Base-by-base conservation (phyloP, 2,113 vertebrate species). In the Elgaria multicarinata region DNA sequence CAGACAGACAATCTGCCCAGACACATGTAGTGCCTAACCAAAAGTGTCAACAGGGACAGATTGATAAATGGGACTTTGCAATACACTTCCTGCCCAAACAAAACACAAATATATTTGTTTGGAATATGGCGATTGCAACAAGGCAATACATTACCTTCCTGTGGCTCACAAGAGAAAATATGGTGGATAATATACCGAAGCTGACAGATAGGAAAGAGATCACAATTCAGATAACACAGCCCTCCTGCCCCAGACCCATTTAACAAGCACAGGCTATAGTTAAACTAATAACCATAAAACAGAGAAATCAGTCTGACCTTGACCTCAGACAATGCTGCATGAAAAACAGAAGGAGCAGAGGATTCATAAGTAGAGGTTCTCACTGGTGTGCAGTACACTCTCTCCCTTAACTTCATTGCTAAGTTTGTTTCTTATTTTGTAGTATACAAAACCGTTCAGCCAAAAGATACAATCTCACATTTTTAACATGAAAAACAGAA, bases 381-480 rank as follows among this genome's bases (percentile, higher is more conserved):
- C 13, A 28, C 4, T 2, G 0, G 1, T 76, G n/a, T 86, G 88
- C 3, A 16, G 33, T 18, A 90, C 86, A 87, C 58, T 33, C 4
- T 88, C 50, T 62, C 74, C 81, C 4, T n/a, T 71, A 80, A 84
- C 1, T 1, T 50, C 28, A 75, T 77, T 83, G 89, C 77, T 76
- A 74, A 24, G 53, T 1, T 16, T 36, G 53, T 58, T 24, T 50
- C 18, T 46, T 26, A 87, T 3, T 36, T 81, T 83, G 85, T 72
- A 87, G 4, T 0, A 92, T n/a, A 3, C 50, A 8, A 67, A 62
- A 1, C 87, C 10, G 58, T 24, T 9, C 77, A 84, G 1, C 14
- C 87, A 85, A 78, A 90, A 92, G 12, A 89, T 85, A 10, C 55
- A 46, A 89, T 90, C 28, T 91, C 75, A 91, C 67, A 26, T 10